Evolutionary conservation across 1,140 invertebrate species (phyloP), one percentile per base, ranked within the genome.

Genomic region (Bombus impatiens): DNA sequence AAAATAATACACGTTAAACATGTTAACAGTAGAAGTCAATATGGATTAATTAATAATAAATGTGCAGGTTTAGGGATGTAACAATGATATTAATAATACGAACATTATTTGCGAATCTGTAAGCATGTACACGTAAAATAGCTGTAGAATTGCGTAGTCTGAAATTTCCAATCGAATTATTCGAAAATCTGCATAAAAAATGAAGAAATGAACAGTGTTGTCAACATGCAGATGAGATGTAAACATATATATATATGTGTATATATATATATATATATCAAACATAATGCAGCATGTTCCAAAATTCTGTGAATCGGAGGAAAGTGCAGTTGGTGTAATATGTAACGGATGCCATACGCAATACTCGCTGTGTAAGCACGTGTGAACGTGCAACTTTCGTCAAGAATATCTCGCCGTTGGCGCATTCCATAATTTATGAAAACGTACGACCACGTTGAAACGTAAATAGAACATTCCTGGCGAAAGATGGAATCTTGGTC

Each of bases 381-480:
- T 53, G 67, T 84, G 59, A 71, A 75, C 71, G 81, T 37, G n/a
- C 18, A n/a, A 32, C 65, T 32, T 37, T 32, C 65, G n/a, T 53
- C 83, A 44, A 72, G 67, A 84, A 80, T 79, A 79, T 84, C 59
- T 37, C 42, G 47, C 77, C 68, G 83, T 6, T 37, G 77, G 77
- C 72, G 68, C 77, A 80, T 84, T 72, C 53, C 77, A 62, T 79
- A 77, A 80, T 84, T 84, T 84, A 84, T 80, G 53, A 72, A 84
- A 84, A 72, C 67, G 53, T 71, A 68, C 40, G 32, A 5, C 10
- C 15, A 3, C n/a, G 67, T 62, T 44, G 47, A 79, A 47, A 62
- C 67, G 35, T 47, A 84, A 84, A 84, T 84, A 84, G 83, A 80
- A 84, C 83, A 80, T 84, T 62, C 67, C 67, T 35, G 68, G 13